A percentile compares a stretch with the other conserved stretches of the same genome.
Evolutionary conservation across 1,140 invertebrate species (phyloP).

Genomic region (Drosophila lacteicornis): DNA sequence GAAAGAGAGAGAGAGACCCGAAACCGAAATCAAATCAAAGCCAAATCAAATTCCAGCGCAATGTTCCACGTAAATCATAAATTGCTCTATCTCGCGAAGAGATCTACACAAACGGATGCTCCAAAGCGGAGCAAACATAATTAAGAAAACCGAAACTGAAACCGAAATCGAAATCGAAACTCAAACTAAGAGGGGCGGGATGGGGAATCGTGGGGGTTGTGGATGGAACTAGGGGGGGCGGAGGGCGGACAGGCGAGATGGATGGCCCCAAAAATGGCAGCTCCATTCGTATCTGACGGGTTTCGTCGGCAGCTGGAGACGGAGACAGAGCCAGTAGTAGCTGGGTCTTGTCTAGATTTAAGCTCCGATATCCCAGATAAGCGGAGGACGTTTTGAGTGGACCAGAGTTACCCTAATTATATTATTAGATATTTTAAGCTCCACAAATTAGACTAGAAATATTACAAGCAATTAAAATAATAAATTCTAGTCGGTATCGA

Average conservation of each 20-base stretch:
- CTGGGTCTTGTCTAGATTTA: constrained; percentile 36
- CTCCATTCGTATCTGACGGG: constrained; percentile 32
- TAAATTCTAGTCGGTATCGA: too few species aligned
- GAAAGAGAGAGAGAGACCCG: background rate
- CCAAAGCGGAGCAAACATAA: constrained; percentile 74
- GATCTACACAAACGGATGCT: constrained; percentile 81
- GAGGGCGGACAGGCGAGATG: constrained; percentile 37
- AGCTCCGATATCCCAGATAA: constrained; percentile 27
- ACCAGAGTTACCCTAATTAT: background rate
- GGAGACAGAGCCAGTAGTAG: constrained; percentile 9
- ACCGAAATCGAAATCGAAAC: constrained; percentile 50
- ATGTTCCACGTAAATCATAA: constrained; percentile 82
- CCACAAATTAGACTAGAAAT: too few species aligned
- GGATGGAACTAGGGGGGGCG: constrained; percentile 3
- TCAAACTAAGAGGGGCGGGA: constrained; percentile 15
- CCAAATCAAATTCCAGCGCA: constrained; percentile 60
- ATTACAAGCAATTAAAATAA: background rate
- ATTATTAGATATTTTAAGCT: too few species aligned
- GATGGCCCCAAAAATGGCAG: constrained; percentile 56
- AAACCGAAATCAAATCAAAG: constrained; percentile 58
- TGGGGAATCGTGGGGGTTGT: background rate
- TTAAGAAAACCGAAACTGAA: constrained; percentile 70
- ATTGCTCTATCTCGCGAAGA: constrained; percentile 69
- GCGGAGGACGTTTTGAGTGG: background rate
- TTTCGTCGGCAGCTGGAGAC: background rate